Evolutionary conservation across 2,888 invertebrate species (phyloP), one percentile per base, ranked within the genome.

Genomic region (Phalangium opilio): DNA sequence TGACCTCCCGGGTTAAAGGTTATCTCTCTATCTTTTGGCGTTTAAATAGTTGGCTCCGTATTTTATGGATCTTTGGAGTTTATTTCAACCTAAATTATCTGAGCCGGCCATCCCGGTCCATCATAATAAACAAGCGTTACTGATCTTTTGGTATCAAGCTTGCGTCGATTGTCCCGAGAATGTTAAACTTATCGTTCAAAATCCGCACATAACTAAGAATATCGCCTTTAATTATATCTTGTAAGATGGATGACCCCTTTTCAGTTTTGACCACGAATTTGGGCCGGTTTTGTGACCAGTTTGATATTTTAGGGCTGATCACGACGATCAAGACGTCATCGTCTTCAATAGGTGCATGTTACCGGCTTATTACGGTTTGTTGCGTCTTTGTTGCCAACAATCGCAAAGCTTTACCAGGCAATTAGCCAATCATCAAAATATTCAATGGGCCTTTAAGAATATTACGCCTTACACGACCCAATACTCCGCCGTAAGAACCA

Each of bases 361-460:
- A 61, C 91, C 91, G 2, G 85, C 90, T 10, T 70, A 70, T 54
- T 87, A 87, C 64, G 87, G 90, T 39, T 71, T 93, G 49, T 70
- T 93, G 59, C 75, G 89, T 53, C 75, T 90, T 66, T 90, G 86
- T 69, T 91, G 91, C 64, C 82, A 87, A 56, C 82, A 85, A 58
- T 90, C 90, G 4, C 75, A 81, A 41, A 70, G 78, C 19, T 87
- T 93, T 66, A 84, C 89, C 4, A 75, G 87, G 45, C 79, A 83
- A 61, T 72, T 93, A 47, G 85, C 89, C 1, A 80, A 81, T 57
- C 91, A 93, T 70, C 90, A 91, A 69, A 93, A 93, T 71, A 77
- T 93, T 39, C 86, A 87, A 64, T 93, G 91, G 91, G 91, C 91
- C 20, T 91, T 91, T 67, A 82, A 90, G 62, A 91, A 91, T 67